Conservation (phyloP, 1,140 invertebrate genomes). For the Leucophenga varia region DNA sequence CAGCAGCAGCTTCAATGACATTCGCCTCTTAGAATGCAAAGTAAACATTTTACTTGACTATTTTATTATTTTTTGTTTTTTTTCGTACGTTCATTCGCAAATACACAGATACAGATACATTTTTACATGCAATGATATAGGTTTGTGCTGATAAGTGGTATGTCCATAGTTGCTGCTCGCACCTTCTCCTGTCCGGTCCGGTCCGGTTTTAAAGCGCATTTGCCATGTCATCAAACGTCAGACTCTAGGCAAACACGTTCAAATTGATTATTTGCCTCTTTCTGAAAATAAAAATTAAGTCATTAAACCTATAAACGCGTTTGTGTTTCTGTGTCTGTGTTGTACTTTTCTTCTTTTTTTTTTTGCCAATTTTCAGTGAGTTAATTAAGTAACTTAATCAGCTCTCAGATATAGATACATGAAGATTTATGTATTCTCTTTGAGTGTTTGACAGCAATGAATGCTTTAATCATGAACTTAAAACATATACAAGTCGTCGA, state of each 20-base stretch:
- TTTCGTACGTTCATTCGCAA: too few species aligned
- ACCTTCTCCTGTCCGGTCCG: neutral
- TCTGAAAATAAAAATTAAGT: conserved; percentile 48
- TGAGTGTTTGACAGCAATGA: too few species aligned
- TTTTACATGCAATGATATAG: conserved; percentile 22
- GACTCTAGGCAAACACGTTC: conserved; percentile 47
- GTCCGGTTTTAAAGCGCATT: conserved; percentile 7
- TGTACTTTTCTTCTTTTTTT: too few species aligned
- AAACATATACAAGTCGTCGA: too few species aligned
- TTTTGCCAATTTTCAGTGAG: too few species aligned
- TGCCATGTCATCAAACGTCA: conserved; percentile 44
- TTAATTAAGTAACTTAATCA: too few species aligned
- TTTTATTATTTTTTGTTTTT: too few species aligned
- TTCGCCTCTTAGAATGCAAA: conserved; percentile 38
- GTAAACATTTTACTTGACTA: conserved; percentile 49
- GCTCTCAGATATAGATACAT: too few species aligned
- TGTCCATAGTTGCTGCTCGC: conserved; percentile 12
- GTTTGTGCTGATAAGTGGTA: conserved; percentile 6
- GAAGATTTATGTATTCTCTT: too few species aligned
- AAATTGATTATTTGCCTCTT: conserved; percentile 47
- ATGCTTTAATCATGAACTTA: too few species aligned
- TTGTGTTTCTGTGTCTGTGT: neutral
- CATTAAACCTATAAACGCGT: conserved; percentile 34
- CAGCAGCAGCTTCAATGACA: neutral
- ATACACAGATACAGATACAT: too few species aligned